A percentile compares a stretch with the other conserved stretches of the same genome.
phyloP scores from a whole-genome alignment of 2,888 invertebrate genomes.

The Melinaea marsaeus region DNA sequence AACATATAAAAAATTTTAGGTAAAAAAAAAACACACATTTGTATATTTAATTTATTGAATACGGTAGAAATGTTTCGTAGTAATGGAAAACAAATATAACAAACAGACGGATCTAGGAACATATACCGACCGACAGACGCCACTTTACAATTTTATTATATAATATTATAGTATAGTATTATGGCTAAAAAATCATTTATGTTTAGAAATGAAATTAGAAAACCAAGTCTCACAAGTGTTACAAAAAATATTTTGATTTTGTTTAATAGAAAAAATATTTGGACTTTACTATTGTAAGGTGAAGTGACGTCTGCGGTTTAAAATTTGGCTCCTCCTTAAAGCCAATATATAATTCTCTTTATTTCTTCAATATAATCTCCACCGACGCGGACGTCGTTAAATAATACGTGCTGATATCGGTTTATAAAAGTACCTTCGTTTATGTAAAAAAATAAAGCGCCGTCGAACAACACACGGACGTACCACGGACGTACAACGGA shows the following conservation, averaged over 20 bases:
- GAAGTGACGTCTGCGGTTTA: slow-evolving; percentile 49
- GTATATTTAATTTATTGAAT: slow-evolving; percentile 79
- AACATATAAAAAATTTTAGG: slow-evolving; percentile 31
- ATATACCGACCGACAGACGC: slow-evolving; percentile 66
- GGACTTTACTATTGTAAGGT: slow-evolving; percentile 34
- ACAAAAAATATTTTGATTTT: not conserved
- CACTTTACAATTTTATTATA: slow-evolving; percentile 20
- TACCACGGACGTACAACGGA: slow-evolving; percentile 30
- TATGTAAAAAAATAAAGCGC: slow-evolving; percentile 30
- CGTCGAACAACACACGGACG: not conserved
- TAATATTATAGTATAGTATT: not conserved
- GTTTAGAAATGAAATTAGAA: not conserved
- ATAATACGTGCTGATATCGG: slow-evolving; percentile 26
- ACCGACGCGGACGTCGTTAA: slow-evolving; percentile 53
- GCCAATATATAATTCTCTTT: slow-evolving; percentile 73
- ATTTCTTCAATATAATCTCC: slow-evolving; percentile 52
- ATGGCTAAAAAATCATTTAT: not conserved
- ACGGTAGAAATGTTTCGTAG: slow-evolving; percentile 77
- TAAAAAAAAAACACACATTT: slow-evolving; percentile 43
- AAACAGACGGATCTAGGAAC: slow-evolving; percentile 76
- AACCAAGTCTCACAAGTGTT: not conserved
- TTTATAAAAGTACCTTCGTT: slow-evolving; percentile 29
- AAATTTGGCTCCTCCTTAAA: slow-evolving; percentile 69
- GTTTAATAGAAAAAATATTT: not conserved
- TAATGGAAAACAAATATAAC: slow-evolving; percentile 75